Evolutionary conservation across 2,113 vertebrate species (phyloP).

Genomic region (Ammodytes dubius): DNA sequence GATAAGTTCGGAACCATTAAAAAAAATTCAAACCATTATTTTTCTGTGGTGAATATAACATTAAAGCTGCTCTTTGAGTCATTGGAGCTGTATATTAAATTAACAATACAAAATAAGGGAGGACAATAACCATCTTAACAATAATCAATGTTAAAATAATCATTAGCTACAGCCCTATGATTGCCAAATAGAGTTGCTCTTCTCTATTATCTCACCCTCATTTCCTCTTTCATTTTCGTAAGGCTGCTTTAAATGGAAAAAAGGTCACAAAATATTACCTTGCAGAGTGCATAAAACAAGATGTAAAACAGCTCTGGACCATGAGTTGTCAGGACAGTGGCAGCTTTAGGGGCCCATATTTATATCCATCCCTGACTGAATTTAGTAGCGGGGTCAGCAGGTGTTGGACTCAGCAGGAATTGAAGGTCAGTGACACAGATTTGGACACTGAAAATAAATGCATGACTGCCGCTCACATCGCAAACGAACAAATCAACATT

Average conservation of each 20-base stretch:
- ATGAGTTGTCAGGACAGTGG: slow-evolving; percentile 71
- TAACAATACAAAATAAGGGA: background rate
- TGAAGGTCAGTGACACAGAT: slow-evolving; percentile 81
- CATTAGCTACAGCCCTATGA: background rate
- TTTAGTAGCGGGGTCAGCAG: slow-evolving; percentile 78
- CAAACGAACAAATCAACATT: slow-evolving; percentile 75
- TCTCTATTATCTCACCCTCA: background rate
- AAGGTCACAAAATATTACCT: slow-evolving; percentile 90
- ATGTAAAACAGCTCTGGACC: slow-evolving; percentile 88
- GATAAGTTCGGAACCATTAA: background rate
- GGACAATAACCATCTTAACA: background rate
- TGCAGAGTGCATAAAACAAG: slow-evolving; percentile 89
- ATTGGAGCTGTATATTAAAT: background rate
- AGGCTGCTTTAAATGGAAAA: slow-evolving; percentile 75
- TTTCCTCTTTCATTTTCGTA: background rate
- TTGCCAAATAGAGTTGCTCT: background rate
- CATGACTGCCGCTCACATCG: slow-evolving; percentile 66
- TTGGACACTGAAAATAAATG: slow-evolving; percentile 77
- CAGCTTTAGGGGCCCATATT: slow-evolving; percentile 73
- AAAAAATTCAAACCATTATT: background rate
- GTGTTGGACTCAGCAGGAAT: slow-evolving; percentile 80
- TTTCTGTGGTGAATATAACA: background rate
- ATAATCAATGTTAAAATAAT: background rate
- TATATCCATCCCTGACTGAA: slow-evolving; percentile 77
- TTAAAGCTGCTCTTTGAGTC: background rate